Evolutionary conservation across 1,140 invertebrate species (phyloP).

Genomic region (Drosophila bocqueti): DNA sequence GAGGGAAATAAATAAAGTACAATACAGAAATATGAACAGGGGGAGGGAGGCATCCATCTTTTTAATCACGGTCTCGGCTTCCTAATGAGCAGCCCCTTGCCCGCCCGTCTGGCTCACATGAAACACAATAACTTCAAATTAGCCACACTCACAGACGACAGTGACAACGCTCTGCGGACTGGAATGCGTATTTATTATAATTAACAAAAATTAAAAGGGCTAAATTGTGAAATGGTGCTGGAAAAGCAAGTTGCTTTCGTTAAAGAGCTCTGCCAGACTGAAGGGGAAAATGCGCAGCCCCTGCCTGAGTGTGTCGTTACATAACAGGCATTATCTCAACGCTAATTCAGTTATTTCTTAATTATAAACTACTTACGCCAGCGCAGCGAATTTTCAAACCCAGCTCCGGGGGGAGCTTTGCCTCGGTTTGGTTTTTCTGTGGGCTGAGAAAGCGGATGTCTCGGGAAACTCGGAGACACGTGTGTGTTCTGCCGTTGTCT

Average conservation of each 20-base stretch:
- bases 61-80: slow-evolving; percentile 7
- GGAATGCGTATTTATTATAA: slow-evolving; percentile 71
- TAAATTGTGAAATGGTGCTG: slow-evolving; percentile 79
- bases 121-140: slow-evolving; percentile 70
- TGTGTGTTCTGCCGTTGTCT: slow-evolving; percentile 55
- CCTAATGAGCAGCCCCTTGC: slow-evolving; percentile 29
- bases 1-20: background rate
- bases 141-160: slow-evolving; percentile 53
- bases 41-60: background rate
- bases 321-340: slow-evolving; percentile 81
- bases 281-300: slow-evolving; percentile 31
- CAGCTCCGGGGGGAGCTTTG: slow-evolving; percentile 7
- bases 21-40: background rate
- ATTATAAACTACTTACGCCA: slow-evolving; percentile 83
- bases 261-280: slow-evolving; percentile 32
- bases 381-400: slow-evolving; percentile 71
- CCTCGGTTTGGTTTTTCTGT: background rate
- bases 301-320: slow-evolving; percentile 36
- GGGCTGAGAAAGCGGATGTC: slow-evolving; percentile 8
- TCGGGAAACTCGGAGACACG: slow-evolving; percentile 51
- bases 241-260: slow-evolving; percentile 67
- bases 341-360: slow-evolving; percentile 85
- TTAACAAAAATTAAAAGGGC: slow-evolving; percentile 78
- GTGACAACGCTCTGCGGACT: slow-evolving; percentile 40
- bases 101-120: slow-evolving; percentile 15